Conservation (phyloP, 2,888 invertebrate genomes). For the Ophonus ardosiacus region DNA sequence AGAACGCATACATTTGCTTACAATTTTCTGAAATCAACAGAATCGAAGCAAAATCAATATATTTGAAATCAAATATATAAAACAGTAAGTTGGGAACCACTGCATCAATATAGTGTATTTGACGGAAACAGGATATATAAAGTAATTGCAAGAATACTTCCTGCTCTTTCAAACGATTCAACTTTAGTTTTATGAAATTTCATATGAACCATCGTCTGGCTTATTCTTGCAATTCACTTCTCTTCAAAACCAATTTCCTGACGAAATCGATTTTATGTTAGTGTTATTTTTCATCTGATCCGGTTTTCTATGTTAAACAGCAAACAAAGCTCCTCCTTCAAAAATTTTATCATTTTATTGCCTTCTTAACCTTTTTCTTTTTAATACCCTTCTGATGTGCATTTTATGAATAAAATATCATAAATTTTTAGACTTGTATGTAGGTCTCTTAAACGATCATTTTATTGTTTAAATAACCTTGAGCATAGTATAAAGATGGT, state of each 20-base stretch:
- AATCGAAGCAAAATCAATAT: no score
- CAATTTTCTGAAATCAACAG: no score
- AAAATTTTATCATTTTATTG: slow-evolving; percentile 11
- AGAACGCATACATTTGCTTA: no score
- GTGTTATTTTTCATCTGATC: slow-evolving; percentile 26
- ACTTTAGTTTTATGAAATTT: slow-evolving; percentile 48
- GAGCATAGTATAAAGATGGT: background rate
- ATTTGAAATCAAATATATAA: no score
- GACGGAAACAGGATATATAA: slow-evolving; percentile 47
- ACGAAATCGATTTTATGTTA: slow-evolving; percentile 24
- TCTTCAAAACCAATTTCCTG: slow-evolving; percentile 42
- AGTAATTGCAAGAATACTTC: slow-evolving; percentile 50
- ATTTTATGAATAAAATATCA: background rate
- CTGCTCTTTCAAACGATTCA: slow-evolving; percentile 40
- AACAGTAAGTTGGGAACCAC: no score
- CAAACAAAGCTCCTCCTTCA: background rate
- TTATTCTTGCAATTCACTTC: slow-evolving; percentile 39
- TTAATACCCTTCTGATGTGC: background rate
- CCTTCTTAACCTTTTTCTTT: background rate
- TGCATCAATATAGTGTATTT: slow-evolving; percentile 53
- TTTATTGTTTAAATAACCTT: background rate
- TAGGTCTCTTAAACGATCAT: background rate
- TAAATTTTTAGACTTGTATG: background rate
- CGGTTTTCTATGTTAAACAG: slow-evolving; percentile 28
- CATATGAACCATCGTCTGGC: slow-evolving; percentile 19